phyloP scores from a whole-genome alignment of 2,888 invertebrate species.

The Euzetes globulus region DNA sequence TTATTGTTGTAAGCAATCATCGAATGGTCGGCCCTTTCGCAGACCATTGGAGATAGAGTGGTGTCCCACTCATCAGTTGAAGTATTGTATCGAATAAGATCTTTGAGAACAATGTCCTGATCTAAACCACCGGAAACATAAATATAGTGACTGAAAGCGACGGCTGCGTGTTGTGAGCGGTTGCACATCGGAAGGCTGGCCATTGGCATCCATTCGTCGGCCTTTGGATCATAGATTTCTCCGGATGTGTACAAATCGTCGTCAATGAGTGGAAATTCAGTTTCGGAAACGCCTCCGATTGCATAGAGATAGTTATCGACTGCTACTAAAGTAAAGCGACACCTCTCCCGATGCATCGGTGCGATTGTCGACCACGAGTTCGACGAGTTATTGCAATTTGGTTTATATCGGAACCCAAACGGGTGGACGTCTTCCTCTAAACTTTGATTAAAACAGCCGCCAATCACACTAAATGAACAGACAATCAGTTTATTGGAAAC shows the following conservation, averaged over 20 bases:
- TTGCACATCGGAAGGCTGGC: conserved; percentile 40
- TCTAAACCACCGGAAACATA: conserved; percentile 55
- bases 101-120: conserved; percentile 52
- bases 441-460: conserved; percentile 41
- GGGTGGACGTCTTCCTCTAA: conserved; percentile 50
- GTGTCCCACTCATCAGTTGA: conserved; percentile 54
- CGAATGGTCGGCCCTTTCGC: conserved; percentile 59
- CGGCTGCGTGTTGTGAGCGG: conserved; percentile 55
- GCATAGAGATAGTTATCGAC: conserved; percentile 55
- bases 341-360: conserved; percentile 59
- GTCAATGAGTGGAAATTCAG: conserved; percentile 46
- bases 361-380: conserved; percentile 62
- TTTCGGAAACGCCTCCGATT: conserved; percentile 58
- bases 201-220: conserved; percentile 57
- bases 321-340: conserved; percentile 60
- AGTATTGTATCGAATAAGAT: conserved; percentile 54
- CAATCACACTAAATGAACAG: not conserved
- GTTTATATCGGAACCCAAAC: conserved; percentile 58
- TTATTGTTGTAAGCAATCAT: conserved; percentile 55
- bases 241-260: conserved; percentile 51
- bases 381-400: conserved; percentile 46
- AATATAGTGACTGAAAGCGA: conserved; percentile 55
- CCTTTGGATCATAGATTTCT: conserved; percentile 56
- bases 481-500: too few relatives aligned
- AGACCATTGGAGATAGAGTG: conserved; percentile 53